Conservation (phyloP, 2,113 vertebrate genomes). For the Nematolebias whitei region DNA sequence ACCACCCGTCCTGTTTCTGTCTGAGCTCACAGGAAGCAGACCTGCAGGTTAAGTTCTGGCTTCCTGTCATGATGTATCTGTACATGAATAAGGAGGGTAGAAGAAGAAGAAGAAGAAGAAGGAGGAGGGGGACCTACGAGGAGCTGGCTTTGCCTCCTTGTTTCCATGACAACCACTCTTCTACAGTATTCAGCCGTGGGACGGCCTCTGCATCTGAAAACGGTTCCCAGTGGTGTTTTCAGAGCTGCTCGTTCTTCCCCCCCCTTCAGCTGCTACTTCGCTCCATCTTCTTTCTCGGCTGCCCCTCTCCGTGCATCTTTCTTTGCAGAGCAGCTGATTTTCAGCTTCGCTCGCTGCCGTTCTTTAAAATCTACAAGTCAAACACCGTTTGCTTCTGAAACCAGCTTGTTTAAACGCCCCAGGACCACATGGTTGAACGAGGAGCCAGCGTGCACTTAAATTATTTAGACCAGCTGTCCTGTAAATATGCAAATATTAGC, state of each 20-base stretch:
- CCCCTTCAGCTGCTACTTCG: conserved; percentile 17
- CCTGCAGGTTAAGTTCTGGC: conserved; percentile 20
- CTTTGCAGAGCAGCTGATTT: conserved; percentile 19
- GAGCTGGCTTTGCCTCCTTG: conserved; percentile 65
- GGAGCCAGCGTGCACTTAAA: conserved; percentile 13
- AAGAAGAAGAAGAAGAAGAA: background rate
- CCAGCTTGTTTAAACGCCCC: conserved; percentile 3
- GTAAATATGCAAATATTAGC: conserved; percentile 36
- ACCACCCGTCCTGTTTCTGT: conserved; percentile 68
- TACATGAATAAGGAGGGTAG: background rate
- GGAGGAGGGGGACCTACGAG: conserved; percentile 28
- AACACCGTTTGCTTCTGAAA: conserved; percentile 12
- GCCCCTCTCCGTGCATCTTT: no score
- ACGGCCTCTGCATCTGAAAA: conserved; percentile 77
- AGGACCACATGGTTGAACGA: background rate
- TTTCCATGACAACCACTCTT: conserved; percentile 75
- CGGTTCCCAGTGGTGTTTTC: conserved; percentile 65
- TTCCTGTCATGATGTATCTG: conserved; percentile 62
- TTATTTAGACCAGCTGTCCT: conserved; percentile 27
- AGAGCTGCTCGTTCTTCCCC: conserved; percentile 16
- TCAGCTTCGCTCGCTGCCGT: background rate
- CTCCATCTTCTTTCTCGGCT: conserved; percentile 25
- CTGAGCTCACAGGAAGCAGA: conserved; percentile 38
- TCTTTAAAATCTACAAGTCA: conserved; percentile 6
- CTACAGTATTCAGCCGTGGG: conserved; percentile 68